These are phyloP conservation scores for Acanthaster planci DNA, from an alignment of 35 echinoderm and acorn worm genomes.

Conservation along the genomic window DNA sequence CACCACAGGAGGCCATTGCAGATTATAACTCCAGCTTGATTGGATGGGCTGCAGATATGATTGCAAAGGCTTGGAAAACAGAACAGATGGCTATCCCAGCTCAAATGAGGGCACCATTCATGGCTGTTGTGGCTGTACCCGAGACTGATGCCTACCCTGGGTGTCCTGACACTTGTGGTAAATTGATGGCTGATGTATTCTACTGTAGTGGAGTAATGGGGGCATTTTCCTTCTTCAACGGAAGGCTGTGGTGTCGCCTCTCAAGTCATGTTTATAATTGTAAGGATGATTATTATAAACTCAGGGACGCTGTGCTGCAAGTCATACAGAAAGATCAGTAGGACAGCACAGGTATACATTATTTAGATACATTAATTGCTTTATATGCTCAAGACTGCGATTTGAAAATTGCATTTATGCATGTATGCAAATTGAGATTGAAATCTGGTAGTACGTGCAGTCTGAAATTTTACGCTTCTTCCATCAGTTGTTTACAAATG, in stretches of 20 bases:
- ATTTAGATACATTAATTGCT: too few species aligned
- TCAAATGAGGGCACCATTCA: slow-evolving; percentile 67
- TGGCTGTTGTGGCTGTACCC: slow-evolving; percentile 68
- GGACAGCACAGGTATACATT: too few species aligned
- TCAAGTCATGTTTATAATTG: slow-evolving; percentile 78
- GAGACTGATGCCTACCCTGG: background rate
- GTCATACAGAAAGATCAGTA: slow-evolving; percentile 1
- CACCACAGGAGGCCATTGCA: slow-evolving; percentile 53
- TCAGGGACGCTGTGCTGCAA: slow-evolving; percentile 72
- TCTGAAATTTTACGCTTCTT: too few species aligned
- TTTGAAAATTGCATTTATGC: too few species aligned
- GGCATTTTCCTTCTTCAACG: slow-evolving; percentile 11
- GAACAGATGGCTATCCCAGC: slow-evolving; percentile 36
- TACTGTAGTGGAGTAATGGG: background rate
- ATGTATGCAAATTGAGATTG: too few species aligned
- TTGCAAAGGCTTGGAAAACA: slow-evolving; percentile 71
- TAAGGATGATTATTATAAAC: slow-evolving; percentile 74
- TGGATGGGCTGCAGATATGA: slow-evolving; percentile 77
- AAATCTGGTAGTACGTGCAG: too few species aligned
- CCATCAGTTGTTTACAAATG: too few species aligned
- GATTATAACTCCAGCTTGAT: slow-evolving; percentile 40
- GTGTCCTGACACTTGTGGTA: background rate
- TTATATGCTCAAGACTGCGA: too few species aligned
- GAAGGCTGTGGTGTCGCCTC: slow-evolving; percentile 57
- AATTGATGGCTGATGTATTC: background rate